Evolutionary conservation across 2,113 vertebrate species (phyloP).

Genomic region (Phylloscopus trochiloides): DNA sequence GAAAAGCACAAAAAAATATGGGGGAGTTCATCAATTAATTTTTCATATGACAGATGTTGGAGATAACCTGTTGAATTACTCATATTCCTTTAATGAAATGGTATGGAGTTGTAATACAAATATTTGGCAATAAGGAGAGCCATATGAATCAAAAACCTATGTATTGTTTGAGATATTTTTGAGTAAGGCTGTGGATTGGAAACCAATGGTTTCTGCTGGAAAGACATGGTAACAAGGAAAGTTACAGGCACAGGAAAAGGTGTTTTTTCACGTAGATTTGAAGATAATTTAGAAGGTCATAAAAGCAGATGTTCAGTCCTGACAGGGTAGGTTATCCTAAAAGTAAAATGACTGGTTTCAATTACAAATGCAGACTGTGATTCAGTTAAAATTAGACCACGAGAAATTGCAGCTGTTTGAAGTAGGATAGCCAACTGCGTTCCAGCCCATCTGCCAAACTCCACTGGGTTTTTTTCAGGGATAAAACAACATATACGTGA

Average conservation of each 20-base stretch:
- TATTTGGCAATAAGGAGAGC: neutral
- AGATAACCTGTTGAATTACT: constrained; percentile 3
- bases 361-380: constrained; percentile 15
- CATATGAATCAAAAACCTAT: neutral
- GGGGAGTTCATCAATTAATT: neutral
- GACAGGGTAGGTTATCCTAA: constrained; percentile 4
- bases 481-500: neutral
- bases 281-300: neutral
- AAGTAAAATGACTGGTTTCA: constrained; percentile 31
- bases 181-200: neutral
- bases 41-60: neutral
- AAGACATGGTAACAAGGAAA: neutral
- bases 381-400: constrained; percentile 54
- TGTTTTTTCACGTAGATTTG: neutral
- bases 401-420: neutral
- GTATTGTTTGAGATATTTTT: neutral
- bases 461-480: neutral
- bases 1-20: neutral
- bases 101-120: neutral
- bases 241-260: neutral
- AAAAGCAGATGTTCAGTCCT: constrained; percentile 6
- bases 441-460: neutral
- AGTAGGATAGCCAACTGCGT: neutral
- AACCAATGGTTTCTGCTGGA: neutral
- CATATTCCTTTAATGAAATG: neutral